Evolutionary conservation across 2,888 invertebrate species (phyloP).

Genomic region (Dicyrtomina minuta): DNA sequence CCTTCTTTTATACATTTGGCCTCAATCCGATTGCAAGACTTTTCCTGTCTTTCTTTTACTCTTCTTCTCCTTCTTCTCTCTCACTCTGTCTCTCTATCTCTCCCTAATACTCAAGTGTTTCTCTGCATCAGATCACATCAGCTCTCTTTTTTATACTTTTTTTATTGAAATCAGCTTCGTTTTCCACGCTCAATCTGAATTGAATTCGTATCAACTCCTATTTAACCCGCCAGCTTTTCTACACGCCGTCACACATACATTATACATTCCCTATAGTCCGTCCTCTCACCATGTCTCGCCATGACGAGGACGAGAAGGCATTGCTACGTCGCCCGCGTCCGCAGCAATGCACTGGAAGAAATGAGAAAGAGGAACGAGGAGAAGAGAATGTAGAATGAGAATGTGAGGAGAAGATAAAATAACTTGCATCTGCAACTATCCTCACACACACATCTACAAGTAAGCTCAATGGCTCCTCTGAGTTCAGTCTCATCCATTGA

Average conservation of each 20-base stretch:
- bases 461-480: not conserved
- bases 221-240: not conserved
- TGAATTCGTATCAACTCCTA: slow-evolving; percentile 19
- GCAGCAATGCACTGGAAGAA: not conserved
- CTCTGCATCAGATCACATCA: slow-evolving; percentile 8
- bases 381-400: not conserved
- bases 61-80: not conserved
- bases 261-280: too few relatives aligned
- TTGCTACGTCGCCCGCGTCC: too few relatives aligned
- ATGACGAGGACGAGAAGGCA: not conserved
- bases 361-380: not conserved
- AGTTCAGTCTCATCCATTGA: not conserved
- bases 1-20: slow-evolving; percentile 14
- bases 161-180: slow-evolving; percentile 17
- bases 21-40: slow-evolving; percentile 20
- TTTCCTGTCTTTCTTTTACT: not conserved
- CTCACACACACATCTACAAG: too few relatives aligned
- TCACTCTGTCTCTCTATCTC: not conserved
- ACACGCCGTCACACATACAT: not conserved
- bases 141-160: not conserved
- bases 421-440: slow-evolving; percentile 19
- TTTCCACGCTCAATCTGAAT: slow-evolving; percentile 25
- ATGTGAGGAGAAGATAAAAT: slow-evolving; percentile 12
- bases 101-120: not conserved
- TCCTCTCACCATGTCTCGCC: not conserved